Percentiles rank a stretch among this genome's conserved stretches.
Evolutionary conservation across 2,797 vertebrate genomes (phyloP).

Genomic region (Parauchenoglanis ngamensis): DNA sequence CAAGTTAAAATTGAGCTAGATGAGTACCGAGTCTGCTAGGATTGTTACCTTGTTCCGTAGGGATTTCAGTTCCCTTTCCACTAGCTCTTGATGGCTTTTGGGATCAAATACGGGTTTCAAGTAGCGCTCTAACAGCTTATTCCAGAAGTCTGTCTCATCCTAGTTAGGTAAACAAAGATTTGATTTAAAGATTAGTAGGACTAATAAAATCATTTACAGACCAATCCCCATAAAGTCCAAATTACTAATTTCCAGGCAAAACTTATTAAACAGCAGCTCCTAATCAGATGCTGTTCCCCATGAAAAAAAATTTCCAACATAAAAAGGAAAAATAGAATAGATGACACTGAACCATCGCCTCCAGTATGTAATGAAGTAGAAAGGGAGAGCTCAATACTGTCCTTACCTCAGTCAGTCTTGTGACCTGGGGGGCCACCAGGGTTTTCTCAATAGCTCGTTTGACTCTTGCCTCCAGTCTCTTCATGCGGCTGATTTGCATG

Average conservation of each 20-base stretch:
- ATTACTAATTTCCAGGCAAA: background rate
- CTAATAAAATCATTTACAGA: background rate
- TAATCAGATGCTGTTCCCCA: background rate
- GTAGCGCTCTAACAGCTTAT: constrained; percentile 75
- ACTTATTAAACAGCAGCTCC: background rate
- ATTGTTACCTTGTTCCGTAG: constrained; percentile 76
- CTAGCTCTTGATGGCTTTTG: constrained; percentile 63
- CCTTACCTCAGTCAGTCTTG: constrained; percentile 70
- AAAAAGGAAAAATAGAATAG: background rate
- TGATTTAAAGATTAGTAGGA: background rate
- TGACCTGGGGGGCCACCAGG: constrained; percentile 72
- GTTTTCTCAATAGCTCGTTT: constrained; percentile 76
- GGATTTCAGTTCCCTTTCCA: constrained; percentile 75
- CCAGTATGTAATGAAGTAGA: background rate
- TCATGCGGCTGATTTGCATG: constrained; percentile 66
- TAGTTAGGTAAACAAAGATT: constrained; percentile 48
- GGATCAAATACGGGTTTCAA: constrained; percentile 68
- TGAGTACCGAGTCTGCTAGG: background rate
- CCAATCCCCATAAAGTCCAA: background rate
- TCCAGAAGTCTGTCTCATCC: constrained; percentile 78
- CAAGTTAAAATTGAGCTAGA: background rate
- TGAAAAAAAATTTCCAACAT: background rate
- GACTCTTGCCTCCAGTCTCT: constrained; percentile 66
- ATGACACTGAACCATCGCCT: background rate
- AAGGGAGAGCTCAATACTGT: background rate